A percentile compares a stretch with the other conserved stretches of the same genome.
phyloP scores from a whole-genome alignment of 2,888 invertebrate genomes.

The Oscheius myriophilus region DNA sequence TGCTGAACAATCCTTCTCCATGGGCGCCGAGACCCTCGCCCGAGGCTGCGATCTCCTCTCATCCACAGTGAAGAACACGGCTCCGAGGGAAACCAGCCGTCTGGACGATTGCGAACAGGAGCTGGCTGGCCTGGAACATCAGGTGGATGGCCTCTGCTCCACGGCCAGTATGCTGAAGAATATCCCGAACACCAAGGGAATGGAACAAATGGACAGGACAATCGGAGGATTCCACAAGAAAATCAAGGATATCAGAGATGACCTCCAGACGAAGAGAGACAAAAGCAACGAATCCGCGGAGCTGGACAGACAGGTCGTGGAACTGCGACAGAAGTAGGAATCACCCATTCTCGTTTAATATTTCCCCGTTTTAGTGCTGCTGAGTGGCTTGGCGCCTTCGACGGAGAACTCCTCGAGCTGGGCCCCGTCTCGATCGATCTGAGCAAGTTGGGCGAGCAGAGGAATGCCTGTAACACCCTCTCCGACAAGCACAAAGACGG shows the following conservation, averaged over 20 bases:
- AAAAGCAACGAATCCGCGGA: slow-evolving; percentile 34
- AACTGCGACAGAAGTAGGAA: slow-evolving; percentile 30
- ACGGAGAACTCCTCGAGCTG: slow-evolving; percentile 38
- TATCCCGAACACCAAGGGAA: slow-evolving; percentile 48
- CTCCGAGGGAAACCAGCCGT: slow-evolving; percentile 30
- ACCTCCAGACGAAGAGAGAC: slow-evolving; percentile 36
- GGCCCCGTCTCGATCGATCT: slow-evolving; percentile 41
- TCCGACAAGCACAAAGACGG: slow-evolving; percentile 34
- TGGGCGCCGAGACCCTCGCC: slow-evolving; percentile 38
- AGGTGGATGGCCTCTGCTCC: slow-evolving; percentile 40
- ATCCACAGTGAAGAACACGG: slow-evolving; percentile 31
- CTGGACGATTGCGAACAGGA: slow-evolving; percentile 37
- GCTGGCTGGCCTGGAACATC: slow-evolving; percentile 27
- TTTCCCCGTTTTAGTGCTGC: slow-evolving; percentile 3
- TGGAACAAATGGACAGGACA: slow-evolving; percentile 27
- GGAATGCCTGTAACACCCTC: slow-evolving; percentile 32
- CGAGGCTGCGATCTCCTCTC: slow-evolving; percentile 33
- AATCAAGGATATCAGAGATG: slow-evolving; percentile 32
- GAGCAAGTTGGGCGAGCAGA: slow-evolving; percentile 37
- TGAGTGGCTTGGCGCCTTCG: slow-evolving; percentile 34
- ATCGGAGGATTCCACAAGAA: slow-evolving; percentile 29
- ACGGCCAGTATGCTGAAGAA: slow-evolving; percentile 32
- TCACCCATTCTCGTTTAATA: not conserved
- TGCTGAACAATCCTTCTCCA: slow-evolving; percentile 41
- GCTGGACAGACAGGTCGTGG: slow-evolving; percentile 38